Percentiles rank a stretch among this genome's conserved stretches.
These are phyloP conservation scores for Hippocampus mohnikei DNA, from an alignment of 2,113 vertebrate species.

Conservation along the genomic window DNA sequence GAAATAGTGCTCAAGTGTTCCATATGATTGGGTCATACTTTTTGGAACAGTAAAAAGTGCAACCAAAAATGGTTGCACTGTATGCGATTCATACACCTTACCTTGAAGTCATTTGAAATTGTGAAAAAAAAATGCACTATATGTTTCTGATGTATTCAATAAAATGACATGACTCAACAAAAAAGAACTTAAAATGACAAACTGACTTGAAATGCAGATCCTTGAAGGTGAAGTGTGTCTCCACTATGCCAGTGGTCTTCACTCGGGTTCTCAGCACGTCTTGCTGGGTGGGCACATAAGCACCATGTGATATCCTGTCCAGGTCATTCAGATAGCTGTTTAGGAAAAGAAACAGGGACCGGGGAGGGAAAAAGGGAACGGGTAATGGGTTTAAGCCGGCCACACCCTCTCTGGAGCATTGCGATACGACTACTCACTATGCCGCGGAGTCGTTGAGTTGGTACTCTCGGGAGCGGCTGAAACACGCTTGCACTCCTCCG, in stretches of 20 bases:
- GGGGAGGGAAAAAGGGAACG: neutral
- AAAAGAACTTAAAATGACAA: neutral
- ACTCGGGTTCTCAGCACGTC: slow-evolving; percentile 96
- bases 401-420: neutral
- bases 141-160: neutral
- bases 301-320: slow-evolving; percentile 89
- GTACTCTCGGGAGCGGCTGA: slow-evolving; percentile 93
- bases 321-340: slow-evolving; percentile 96
- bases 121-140: neutral
- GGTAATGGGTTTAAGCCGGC: neutral
- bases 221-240: slow-evolving; percentile 99
- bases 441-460: slow-evolving; percentile 98
- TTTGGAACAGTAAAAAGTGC: no score
- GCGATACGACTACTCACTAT: slow-evolving; percentile 80
- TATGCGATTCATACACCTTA: neutral
- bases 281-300: slow-evolving; percentile 95
- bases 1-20: no score
- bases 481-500: slow-evolving; percentile 90
- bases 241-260: slow-evolving; percentile 98
- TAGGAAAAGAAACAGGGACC: neutral
- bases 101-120: neutral
- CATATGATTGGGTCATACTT: no score
- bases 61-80: no score
- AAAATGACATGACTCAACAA: neutral
- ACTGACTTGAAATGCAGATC: slow-evolving; percentile 99